Percentiles rank a stretch among this genome's conserved stretches.
Evolutionary conservation across 2,113 vertebrate genomes (phyloP).

Genomic region (Litocranius walleri): DNA sequence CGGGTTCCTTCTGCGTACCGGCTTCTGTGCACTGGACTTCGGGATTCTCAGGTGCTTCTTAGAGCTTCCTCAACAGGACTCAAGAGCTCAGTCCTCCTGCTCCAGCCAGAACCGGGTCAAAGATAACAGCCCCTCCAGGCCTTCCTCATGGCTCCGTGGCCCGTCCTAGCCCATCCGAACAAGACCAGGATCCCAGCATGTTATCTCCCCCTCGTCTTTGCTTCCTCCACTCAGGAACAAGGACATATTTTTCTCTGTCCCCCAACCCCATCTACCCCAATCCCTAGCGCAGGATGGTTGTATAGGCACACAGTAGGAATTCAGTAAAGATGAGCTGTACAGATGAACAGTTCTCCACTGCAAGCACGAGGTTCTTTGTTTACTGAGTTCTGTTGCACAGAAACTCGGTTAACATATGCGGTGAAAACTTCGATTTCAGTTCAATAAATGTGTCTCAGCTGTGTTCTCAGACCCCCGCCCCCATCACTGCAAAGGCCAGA

Average conservation of each 20-base stretch:
- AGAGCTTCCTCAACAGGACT: neutral
- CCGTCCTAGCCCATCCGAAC: neutral
- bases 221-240: neutral
- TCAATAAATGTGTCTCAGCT: neutral
- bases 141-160: neutral
- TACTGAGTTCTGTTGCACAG: neutral
- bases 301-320: accelerated
- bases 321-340: neutral
- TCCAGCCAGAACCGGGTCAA: neutral
- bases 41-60: neutral
- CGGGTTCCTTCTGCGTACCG: neutral
- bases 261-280: neutral
- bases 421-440: neutral
- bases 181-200: neutral
- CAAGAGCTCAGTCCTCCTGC: neutral
- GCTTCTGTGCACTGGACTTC: neutral
- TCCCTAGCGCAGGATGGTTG: neutral
- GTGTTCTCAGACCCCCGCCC: neutral
- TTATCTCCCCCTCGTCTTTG: neutral
- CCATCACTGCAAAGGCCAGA: neutral
- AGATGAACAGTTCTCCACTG: neutral
- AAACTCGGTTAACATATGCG: neutral
- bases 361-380: neutral
- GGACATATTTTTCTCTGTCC: neutral
- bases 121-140: too few species aligned